Base-by-base conservation (phyloP, 2,888 invertebrate species). In the Proisotoma minuta region DNA sequence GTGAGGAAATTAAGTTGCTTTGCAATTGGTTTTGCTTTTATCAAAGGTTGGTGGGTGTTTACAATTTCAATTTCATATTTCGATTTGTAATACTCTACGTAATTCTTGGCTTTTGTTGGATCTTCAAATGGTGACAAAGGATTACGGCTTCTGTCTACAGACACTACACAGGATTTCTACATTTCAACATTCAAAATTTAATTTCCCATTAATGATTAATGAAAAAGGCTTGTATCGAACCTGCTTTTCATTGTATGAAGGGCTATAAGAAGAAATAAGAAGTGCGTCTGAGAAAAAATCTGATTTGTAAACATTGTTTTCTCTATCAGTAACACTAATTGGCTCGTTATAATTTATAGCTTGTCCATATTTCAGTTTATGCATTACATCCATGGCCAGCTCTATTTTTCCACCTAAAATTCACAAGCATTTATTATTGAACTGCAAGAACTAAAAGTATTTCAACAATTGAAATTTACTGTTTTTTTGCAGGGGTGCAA, bases 21-120 rank as follows among this genome's bases (percentile, higher is more conserved):
- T 0, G 85, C 83, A 10, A 87, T 81, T 51, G 83, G 81, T 75
- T 87, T 87, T 1, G 92, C 96, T 77, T 89, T 87, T 2, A 98
- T 77, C 70, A 98, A 78, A 1, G 90, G 89, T 0, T 83, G 75
- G 27, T 79, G 78, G 68, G 88, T 84, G 68, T 88, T 84, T 28
- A 82, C 76, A 15, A 94, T 81, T 1, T 78, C 76, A 24, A 87
- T 75, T 22, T 83, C 80, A 76, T 97, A 94, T 76, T 89, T 91
- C 8, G 81, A 79, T 1, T 80, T 76, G 75, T 87, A 93, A 76
- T 97, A 97, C 15, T 87, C 82, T 4, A 81, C 83, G 75, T 86
- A 98, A 0, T 85, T 84, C 1, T 83, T 80, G 0, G 79, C 77
- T 1, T 82, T 82, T 0, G 24, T 20, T 0, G 39, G 23, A 23